Percentiles rank a stretch among this genome's conserved stretches.
These are phyloP conservation scores for Micropoecilia bifurca DNA, from an alignment of 2,797 vertebrate genomes.

Conservation along the genomic window DNA sequence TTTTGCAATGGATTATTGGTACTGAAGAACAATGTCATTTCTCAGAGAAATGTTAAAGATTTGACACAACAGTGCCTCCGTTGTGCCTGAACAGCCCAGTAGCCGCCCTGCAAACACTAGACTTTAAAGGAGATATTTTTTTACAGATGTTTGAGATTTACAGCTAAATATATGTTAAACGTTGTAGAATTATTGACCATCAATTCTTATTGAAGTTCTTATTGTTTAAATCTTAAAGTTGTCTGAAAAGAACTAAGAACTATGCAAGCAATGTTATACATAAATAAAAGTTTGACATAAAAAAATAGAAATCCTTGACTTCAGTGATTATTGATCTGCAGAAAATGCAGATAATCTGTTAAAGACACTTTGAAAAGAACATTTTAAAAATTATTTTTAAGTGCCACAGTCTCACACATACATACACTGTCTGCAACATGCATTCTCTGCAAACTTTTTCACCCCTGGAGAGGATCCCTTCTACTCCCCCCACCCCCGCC, in stretches of 20 bases:
- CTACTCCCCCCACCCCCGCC: background rate
- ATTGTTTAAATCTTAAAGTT: too few relatives aligned
- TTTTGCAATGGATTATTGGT: background rate
- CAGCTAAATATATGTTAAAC: background rate
- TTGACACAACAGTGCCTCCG: background rate
- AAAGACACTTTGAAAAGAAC: background rate
- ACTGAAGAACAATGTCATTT: background rate
- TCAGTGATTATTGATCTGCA: background rate
- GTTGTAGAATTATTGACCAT: too few relatives aligned
- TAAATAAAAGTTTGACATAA: background rate
- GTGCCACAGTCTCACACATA: background rate
- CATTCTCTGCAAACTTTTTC: slow-evolving; percentile 26
- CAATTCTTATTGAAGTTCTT: too few relatives aligned
- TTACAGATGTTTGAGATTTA: background rate
- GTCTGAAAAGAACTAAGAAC: background rate
- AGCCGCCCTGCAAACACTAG: background rate
- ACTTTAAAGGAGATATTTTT: background rate
- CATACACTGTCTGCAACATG: slow-evolving; percentile 5
- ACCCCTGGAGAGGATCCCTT: slow-evolving; percentile 22
- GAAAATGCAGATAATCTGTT: background rate
- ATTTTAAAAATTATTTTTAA: background rate
- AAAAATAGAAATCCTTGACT: background rate
- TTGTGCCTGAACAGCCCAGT: background rate
- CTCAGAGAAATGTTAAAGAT: background rate
- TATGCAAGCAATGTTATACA: background rate